Evolutionary conservation across 2,113 vertebrate species (phyloP).

Genomic region (Chaetorhynchus papuensis): DNA sequence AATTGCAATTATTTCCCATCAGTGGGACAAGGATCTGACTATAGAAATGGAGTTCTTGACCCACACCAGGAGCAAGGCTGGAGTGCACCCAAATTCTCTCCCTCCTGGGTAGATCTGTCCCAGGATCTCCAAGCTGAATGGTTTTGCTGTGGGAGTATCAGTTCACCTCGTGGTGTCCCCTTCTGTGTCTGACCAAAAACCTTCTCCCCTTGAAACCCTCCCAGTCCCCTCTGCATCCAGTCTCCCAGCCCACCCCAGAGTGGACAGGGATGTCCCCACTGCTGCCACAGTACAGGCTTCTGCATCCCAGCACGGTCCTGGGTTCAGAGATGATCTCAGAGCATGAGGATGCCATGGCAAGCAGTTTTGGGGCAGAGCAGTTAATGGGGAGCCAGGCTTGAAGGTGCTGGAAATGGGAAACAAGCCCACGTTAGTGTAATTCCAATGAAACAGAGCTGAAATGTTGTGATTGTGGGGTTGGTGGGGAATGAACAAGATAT

Average conservation of each 20-base stretch:
- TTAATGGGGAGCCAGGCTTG: background rate
- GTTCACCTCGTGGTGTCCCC: background rate
- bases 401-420: background rate
- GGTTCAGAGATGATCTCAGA: background rate
- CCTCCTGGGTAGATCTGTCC: background rate
- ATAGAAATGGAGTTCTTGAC: background rate
- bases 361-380: background rate
- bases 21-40: background rate
- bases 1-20: background rate
- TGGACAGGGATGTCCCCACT: background rate
- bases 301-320: background rate
- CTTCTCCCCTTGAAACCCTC: background rate
- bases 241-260: background rate
- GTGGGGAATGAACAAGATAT: background rate
- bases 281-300: background rate
- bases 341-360: background rate
- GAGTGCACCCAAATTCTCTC: background rate
- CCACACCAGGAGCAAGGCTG: background rate
- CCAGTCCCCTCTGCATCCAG: background rate
- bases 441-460: background rate
- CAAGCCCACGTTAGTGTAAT: accelerated
- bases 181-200: background rate
- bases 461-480: background rate
- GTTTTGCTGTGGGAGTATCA: background rate
- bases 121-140: background rate